Conservation (phyloP, 2,888 invertebrate genomes). For the Stratiomys singularior region DNA sequence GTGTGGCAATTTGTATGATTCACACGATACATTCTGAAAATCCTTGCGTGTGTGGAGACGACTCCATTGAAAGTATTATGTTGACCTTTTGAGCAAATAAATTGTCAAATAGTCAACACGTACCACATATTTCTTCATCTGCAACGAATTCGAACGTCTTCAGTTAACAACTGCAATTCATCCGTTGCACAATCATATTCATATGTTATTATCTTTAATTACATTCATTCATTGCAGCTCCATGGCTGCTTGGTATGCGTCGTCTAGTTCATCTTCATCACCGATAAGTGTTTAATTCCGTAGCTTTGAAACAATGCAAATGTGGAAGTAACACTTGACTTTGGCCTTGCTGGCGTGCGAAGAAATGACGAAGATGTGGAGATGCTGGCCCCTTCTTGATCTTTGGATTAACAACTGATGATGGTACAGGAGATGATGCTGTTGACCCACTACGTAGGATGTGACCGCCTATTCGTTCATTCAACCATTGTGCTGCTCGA, state of each 20-base stretch:
- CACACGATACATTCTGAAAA: too few relatives aligned
- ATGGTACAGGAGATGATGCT: neutral
- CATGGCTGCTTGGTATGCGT: neutral
- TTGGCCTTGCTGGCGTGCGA: constrained; percentile 29
- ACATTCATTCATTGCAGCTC: neutral
- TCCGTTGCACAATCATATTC: neutral
- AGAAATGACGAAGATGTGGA: constrained; percentile 14
- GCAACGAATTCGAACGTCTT: neutral
- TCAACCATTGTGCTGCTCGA: neutral
- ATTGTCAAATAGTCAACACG: neutral
- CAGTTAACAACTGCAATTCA: neutral
- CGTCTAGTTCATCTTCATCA: neutral
- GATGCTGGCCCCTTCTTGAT: neutral
- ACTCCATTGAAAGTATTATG: neutral
- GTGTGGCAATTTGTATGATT: too few relatives aligned
- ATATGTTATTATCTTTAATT: too few relatives aligned
- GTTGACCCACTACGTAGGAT: constrained; percentile 23
- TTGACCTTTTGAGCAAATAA: neutral
- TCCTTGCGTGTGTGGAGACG: too few relatives aligned
- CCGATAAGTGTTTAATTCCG: constrained; percentile 11
- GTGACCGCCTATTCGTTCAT: neutral
- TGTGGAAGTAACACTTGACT: constrained; percentile 30
- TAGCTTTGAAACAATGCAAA: constrained; percentile 9
- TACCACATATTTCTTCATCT: neutral
- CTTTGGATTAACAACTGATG: neutral